Conservation (phyloP, 2,888 invertebrate genomes). For the Agrilus biguttatus region DNA sequence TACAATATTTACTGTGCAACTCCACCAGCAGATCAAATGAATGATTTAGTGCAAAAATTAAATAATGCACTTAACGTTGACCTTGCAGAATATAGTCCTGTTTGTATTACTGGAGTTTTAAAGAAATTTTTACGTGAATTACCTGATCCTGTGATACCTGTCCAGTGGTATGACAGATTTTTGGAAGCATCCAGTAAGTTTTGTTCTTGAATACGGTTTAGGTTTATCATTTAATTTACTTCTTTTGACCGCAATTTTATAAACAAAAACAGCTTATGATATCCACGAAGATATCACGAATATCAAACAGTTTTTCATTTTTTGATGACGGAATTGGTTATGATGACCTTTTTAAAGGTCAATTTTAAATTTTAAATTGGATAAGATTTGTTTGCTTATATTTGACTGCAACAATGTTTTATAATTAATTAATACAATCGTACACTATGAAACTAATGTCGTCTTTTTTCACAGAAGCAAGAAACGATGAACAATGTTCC, state of each 20-base stretch:
- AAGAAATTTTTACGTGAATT: constrained; percentile 60
- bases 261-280: too few relatives aligned
- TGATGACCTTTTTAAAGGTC: neutral
- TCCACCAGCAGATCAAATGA: constrained; percentile 43
- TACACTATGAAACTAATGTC: neutral
- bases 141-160: constrained; percentile 62
- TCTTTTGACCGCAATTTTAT: neutral
- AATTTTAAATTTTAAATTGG: neutral
- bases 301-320: neutral
- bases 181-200: constrained; percentile 36
- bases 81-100: constrained; percentile 34
- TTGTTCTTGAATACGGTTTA: neutral
- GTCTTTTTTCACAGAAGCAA: constrained; percentile 23
- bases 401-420: neutral
- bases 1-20: constrained; percentile 52
- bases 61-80: constrained; percentile 31
- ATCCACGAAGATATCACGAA: too few relatives aligned
- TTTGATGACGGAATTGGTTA: neutral
- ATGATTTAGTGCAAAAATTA: constrained; percentile 39
- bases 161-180: constrained; percentile 57
- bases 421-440: neutral
- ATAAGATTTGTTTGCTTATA: neutral
- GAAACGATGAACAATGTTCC: constrained; percentile 42
- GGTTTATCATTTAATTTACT: neutral
- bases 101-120: constrained; percentile 44